Evolutionary conservation across 2,888 invertebrate genomes (phyloP).

Genomic region (Aphidius colemani): DNA sequence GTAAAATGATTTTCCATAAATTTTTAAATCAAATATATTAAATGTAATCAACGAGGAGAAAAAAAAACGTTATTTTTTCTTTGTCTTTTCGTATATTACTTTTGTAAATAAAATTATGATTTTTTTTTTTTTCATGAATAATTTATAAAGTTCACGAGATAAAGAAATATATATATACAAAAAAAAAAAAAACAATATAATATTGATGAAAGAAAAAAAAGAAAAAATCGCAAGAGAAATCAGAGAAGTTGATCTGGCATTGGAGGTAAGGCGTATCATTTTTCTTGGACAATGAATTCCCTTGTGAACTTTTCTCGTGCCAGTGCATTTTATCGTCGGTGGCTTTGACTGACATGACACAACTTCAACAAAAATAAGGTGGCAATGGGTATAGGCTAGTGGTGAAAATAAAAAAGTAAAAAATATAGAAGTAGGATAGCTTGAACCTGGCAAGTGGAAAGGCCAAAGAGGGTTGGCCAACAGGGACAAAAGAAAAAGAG

Average conservation of each 20-base stretch:
- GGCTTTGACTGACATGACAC: constrained; percentile 31
- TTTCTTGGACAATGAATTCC: constrained; percentile 36
- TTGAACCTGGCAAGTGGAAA: constrained; percentile 12
- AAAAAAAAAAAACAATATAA: not conserved
- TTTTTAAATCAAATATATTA: not conserved
- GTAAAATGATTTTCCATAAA: not conserved
- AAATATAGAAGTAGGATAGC: constrained; percentile 3
- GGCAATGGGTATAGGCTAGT: not conserved
- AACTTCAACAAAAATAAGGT: not conserved
- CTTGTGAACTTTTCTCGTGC: constrained; percentile 30
- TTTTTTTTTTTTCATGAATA: too few species aligned
- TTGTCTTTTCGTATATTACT: too few species aligned
- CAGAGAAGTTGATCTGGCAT: constrained; percentile 18
- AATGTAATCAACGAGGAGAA: not conserved
- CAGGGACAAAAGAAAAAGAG: constrained; percentile 2
- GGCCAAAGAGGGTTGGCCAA: constrained; percentile 11
- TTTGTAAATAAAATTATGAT: too few species aligned
- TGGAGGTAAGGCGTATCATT: constrained; percentile 28
- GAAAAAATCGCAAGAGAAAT: constrained; percentile 16
- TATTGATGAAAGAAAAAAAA: constrained; percentile 12
- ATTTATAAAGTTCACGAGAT: constrained; percentile 3
- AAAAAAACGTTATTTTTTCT: not conserved
- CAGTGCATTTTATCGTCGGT: constrained; percentile 35
- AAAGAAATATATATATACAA: too few species aligned
- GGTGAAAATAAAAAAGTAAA: not conserved